These are phyloP conservation scores for Lasiurus cinereus DNA, from an alignment of 2,113 vertebrate species.

Conservation along the genomic window DNA sequence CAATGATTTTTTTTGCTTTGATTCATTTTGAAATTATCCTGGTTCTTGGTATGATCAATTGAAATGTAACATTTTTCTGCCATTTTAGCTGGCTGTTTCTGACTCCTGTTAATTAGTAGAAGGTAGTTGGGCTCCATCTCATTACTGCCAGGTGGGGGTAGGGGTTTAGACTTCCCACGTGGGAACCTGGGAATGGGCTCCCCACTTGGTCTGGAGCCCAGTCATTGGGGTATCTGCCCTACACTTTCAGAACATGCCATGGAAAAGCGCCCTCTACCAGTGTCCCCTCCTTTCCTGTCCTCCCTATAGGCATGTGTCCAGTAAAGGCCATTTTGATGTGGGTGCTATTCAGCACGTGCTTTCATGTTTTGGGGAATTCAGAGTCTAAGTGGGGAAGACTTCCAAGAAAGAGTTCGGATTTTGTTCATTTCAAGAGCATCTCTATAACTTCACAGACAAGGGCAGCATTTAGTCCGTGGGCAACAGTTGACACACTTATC, in stretches of 20 bases:
- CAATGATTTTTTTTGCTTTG: fast-evolving
- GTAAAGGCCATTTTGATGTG: neutral
- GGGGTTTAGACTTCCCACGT: neutral
- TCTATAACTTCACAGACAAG: neutral
- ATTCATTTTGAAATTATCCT: neutral
- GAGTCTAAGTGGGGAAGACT: neutral
- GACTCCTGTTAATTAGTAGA: neutral
- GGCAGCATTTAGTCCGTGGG: fast-evolving
- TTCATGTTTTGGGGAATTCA: neutral
- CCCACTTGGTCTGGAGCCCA: no score
- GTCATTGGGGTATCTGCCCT: neutral
- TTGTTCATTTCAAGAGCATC: neutral
- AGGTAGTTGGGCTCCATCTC: no score
- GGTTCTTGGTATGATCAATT: neutral
- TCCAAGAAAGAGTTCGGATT: neutral
- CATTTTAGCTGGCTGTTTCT: neutral
- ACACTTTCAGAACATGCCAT: fast-evolving
- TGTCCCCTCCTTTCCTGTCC: neutral
- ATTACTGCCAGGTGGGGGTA: fast-evolving
- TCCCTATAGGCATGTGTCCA: fast-evolving
- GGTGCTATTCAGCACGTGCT: neutral
- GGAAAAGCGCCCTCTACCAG: neutral
- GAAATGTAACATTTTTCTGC: neutral
- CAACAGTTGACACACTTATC: fast-evolving
- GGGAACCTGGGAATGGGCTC: neutral